Conservation (phyloP, 2,888 invertebrate species). For the Eupithecia vulgata region DNA sequence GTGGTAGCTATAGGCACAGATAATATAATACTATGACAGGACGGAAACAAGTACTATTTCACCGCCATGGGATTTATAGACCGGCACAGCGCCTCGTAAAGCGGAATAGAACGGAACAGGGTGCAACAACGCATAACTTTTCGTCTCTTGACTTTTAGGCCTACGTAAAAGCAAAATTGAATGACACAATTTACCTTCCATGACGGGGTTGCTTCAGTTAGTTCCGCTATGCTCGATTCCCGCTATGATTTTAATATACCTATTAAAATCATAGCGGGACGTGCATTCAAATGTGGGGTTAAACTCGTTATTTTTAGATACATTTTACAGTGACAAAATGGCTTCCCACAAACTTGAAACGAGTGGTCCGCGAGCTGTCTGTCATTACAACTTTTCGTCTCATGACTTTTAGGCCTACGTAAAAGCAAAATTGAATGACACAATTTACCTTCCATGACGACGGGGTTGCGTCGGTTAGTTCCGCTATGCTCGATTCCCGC, state of each 20-base stretch:
- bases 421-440: slow-evolving; percentile 5
- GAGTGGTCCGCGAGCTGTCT: too few relatives aligned
- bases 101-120: slow-evolving; percentile 30
- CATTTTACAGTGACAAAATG: too few relatives aligned
- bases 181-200: neutral
- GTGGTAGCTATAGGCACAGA: slow-evolving; percentile 22
- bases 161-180: slow-evolving; percentile 2
- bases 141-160: slow-evolving; percentile 12
- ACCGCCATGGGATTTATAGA: slow-evolving; percentile 35
- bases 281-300: too few relatives aligned
- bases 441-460: neutral
- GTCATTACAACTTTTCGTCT: slow-evolving; percentile 16
- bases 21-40: too few relatives aligned
- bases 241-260: too few relatives aligned
- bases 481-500: too few relatives aligned
- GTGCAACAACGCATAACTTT: slow-evolving; percentile 31
- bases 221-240: too few relatives aligned
- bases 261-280: too few relatives aligned
- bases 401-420: slow-evolving; percentile 12
- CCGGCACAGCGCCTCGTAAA: slow-evolving; percentile 35
- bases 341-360: too few relatives aligned
- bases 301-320: too few relatives aligned
- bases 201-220: neutral
- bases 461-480: too few relatives aligned
- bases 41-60: slow-evolving; percentile 35